Evolutionary conservation across 2,888 invertebrate species (phyloP).

Genomic region (Diplolepis rosae): DNA sequence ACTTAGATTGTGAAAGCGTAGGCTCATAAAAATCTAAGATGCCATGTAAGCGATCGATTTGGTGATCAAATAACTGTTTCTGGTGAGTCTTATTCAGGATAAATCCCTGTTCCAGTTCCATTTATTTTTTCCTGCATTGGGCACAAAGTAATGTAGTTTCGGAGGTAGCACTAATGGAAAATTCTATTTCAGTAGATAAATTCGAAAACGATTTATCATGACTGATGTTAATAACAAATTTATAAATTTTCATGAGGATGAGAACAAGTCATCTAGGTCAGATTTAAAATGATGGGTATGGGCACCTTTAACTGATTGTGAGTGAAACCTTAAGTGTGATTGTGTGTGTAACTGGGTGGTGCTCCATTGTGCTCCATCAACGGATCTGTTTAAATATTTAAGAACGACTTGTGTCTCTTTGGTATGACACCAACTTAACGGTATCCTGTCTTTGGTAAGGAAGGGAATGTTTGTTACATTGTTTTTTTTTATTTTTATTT

Average conservation of each 20-base stretch:
- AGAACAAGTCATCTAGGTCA: conserved; percentile 33
- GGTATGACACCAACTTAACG: conserved; percentile 48
- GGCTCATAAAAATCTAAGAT: background rate
- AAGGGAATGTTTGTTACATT: conserved; percentile 18
- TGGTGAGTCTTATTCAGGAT: background rate
- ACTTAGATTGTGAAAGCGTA: conserved; percentile 7
- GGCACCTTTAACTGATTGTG: conserved; percentile 30
- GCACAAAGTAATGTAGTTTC: too few species aligned
- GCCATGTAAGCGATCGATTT: background rate
- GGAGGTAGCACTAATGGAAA: too few species aligned
- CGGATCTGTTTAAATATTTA: conserved; percentile 70
- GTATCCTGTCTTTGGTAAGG: conserved; percentile 32
- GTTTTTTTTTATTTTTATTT: conserved; percentile 1
- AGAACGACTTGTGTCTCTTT: conserved; percentile 59
- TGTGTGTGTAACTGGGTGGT: conserved; percentile 30
- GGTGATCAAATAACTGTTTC: conserved; percentile 10
- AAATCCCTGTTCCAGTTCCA: too few species aligned
- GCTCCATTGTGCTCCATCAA: conserved; percentile 63
- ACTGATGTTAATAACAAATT: background rate
- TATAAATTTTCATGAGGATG: background rate
- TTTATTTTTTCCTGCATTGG: too few species aligned
- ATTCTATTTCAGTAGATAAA: too few species aligned
- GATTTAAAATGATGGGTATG: conserved; percentile 44
- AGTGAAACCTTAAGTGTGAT: conserved; percentile 6
- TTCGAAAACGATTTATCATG: background rate